A percentile compares a stretch with the other conserved stretches of the same genome.
Evolutionary conservation across 2,797 vertebrate genomes (phyloP).

Genomic region (Darevskia nairensis): DNA sequence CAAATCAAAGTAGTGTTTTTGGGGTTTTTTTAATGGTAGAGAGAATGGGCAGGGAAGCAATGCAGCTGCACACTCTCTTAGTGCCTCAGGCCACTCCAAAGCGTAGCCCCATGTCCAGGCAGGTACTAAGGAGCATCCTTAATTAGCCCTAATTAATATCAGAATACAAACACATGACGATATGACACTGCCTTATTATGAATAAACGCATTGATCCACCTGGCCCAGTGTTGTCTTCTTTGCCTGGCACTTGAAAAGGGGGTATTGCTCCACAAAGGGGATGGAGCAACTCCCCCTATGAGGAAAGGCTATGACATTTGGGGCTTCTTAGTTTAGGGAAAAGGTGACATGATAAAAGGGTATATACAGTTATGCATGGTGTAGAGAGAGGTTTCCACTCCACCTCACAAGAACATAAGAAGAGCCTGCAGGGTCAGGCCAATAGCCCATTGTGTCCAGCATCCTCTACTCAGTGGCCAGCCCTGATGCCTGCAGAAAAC

Average conservation of each 20-base stretch:
- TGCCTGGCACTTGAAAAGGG: neutral
- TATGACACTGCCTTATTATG: neutral
- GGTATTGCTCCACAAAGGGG: no score
- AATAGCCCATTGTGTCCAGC: no score
- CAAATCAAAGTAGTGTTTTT: neutral
- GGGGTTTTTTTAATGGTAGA: neutral
- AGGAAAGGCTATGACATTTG: no score
- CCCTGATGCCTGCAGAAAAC: no score
- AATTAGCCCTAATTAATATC: constrained; percentile 1
- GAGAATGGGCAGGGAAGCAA: neutral
- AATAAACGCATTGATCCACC: neutral
- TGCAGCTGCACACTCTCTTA: neutral
- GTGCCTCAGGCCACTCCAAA: neutral
- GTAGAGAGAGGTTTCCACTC: no score
- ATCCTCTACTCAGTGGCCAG: no score
- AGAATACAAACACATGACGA: neutral
- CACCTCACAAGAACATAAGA: no score
- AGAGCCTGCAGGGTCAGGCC: no score
- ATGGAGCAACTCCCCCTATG: neutral
- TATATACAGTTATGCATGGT: no score
- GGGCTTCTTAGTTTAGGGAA: no score
- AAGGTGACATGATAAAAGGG: no score
- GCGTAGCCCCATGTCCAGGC: neutral
- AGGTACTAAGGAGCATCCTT: neutral
- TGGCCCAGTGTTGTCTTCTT: neutral